A percentile compares a stretch with the other conserved stretches of the same genome.
Conservation (phyloP, 2,113 vertebrate species). For the Thinocorus orbignyianus region DNA sequence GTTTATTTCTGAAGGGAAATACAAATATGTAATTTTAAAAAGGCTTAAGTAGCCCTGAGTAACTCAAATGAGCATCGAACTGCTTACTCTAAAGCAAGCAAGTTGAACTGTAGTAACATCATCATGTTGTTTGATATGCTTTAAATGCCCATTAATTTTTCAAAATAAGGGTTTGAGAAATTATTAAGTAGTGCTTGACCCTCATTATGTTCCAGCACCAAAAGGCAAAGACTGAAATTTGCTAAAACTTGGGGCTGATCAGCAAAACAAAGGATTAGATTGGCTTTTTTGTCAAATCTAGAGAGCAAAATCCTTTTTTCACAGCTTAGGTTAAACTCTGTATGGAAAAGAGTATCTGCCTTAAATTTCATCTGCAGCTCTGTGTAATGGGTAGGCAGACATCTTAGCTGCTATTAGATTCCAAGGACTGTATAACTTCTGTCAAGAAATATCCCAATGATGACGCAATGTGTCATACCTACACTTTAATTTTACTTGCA, state of each 20-base stretch:
- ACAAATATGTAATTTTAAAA: not conserved
- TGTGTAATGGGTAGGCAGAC: not conserved
- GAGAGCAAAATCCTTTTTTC: not conserved
- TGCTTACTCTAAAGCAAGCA: not conserved
- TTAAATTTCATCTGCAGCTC: not conserved
- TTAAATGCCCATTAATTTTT: not conserved
- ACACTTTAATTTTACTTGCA: slow-evolving; percentile 13
- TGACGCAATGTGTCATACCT: not conserved
- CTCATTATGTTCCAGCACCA: not conserved
- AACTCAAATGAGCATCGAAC: not conserved
- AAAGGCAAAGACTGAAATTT: not conserved
- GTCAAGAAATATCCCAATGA: not conserved
- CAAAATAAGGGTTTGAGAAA: not conserved
- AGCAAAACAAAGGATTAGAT: not conserved
- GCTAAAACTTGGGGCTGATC: not conserved
- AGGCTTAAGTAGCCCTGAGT: not conserved
- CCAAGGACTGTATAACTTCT: not conserved
- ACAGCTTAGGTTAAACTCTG: not conserved
- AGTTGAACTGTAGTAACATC: not conserved
- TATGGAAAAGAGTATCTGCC: not conserved
- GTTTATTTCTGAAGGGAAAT: not conserved
- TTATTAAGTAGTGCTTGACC: not conserved
- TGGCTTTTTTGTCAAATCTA: not conserved
- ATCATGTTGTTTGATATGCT: not conserved
- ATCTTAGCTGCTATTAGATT: not conserved